A percentile compares a stretch with the other conserved stretches of the same genome.
These are phyloP conservation scores for Gulo gulo DNA, from an alignment of 2,113 vertebrate genomes.

Conservation along the genomic window DNA sequence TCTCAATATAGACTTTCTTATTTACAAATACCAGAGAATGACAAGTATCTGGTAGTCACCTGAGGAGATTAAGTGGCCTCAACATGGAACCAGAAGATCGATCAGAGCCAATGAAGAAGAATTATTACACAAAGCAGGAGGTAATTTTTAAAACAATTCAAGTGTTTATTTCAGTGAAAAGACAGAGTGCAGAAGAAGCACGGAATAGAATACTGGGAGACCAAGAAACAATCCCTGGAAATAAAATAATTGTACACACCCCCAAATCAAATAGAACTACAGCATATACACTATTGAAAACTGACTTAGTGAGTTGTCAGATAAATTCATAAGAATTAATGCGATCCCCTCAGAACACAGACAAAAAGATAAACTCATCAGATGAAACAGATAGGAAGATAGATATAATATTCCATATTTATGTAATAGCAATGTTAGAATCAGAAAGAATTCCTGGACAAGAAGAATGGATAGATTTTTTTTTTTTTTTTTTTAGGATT, in stretches of 20 bases:
- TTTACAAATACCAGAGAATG: not conserved
- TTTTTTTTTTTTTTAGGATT: not conserved
- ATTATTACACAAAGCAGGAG: not conserved
- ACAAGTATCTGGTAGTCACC: not conserved
- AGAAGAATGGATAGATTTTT: not conserved
- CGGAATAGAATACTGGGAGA: not conserved
- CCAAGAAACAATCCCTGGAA: not conserved
- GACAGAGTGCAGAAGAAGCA: not conserved
- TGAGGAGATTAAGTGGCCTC: not conserved
- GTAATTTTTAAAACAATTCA: slow-evolving; percentile 3
- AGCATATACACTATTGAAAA: not conserved
- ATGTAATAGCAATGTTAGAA: not conserved
- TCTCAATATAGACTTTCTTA: not conserved
- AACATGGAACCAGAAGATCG: not conserved
- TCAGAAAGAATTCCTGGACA: not conserved
- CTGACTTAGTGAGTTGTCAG: not conserved
- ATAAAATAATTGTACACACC: not conserved
- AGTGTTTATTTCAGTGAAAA: slow-evolving; percentile 22
- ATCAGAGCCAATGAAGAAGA: not conserved
- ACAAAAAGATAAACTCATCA: not conserved
- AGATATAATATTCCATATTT: not conserved
- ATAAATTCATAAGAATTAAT: slow-evolving; percentile 16
- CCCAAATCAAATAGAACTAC: not conserved
- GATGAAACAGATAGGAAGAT: not conserved
- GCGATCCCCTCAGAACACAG: not conserved